Conservation (phyloP, 2,113 vertebrate genomes). For the Passer domesticus region DNA sequence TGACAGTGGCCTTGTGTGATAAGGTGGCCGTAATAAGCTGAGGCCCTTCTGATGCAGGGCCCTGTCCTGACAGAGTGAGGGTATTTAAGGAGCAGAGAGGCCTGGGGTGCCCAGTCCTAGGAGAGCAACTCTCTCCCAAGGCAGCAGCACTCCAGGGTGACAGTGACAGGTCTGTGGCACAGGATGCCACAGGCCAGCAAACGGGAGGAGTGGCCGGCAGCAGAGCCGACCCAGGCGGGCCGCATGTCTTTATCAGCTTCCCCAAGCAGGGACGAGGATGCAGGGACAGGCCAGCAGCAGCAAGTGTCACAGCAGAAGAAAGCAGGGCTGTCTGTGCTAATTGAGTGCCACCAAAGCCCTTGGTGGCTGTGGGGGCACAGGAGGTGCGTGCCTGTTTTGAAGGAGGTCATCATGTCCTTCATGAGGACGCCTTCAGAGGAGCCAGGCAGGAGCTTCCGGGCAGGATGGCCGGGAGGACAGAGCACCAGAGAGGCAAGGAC, state of each 20-base stretch:
- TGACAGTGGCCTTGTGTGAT: neutral
- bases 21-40: neutral
- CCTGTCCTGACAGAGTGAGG: neutral
- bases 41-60: too few relatives aligned
- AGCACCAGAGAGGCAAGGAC: neutral
- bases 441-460: fast-evolving
- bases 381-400: neutral
- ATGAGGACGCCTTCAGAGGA: neutral
- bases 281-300: neutral
- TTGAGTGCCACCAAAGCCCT: neutral
- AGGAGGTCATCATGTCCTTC: neutral
- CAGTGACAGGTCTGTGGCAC: neutral
- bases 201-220: neutral
- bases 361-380: too few relatives aligned
- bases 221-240: fast-evolving
- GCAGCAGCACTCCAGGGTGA: neutral
- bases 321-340: neutral
- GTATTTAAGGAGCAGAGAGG: neutral
- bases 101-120: too few relatives aligned
- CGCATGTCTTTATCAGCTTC: too few relatives aligned
- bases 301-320: neutral
- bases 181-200: neutral
- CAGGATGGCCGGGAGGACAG: neutral
- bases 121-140: neutral
- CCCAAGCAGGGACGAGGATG: neutral